phyloP scores from a whole-genome alignment of 2,797 vertebrate species.

The Arctocebus calabarensis region DNA sequence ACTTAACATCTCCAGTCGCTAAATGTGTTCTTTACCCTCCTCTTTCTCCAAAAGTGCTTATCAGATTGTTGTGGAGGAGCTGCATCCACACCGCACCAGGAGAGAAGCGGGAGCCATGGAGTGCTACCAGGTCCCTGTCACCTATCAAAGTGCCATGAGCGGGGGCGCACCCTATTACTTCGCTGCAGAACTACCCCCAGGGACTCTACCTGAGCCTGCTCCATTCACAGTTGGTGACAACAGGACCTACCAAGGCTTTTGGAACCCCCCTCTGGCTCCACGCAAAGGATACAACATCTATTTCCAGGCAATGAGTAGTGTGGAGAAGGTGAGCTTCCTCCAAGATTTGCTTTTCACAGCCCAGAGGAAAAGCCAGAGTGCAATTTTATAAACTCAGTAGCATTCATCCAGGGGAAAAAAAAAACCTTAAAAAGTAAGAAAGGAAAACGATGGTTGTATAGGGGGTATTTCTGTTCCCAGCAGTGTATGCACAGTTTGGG shows the following conservation, averaged over 20 bases:
- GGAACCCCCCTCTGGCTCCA: slow-evolving; percentile 97
- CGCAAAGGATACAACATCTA: slow-evolving; percentile 99
- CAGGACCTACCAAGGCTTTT: slow-evolving; percentile 97
- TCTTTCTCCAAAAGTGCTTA: slow-evolving; percentile 91
- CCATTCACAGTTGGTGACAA: slow-evolving; percentile 99
- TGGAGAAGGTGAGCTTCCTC: slow-evolving; percentile 93
- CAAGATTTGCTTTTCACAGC: background rate
- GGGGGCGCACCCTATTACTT: slow-evolving; percentile 96
- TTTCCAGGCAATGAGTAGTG: slow-evolving; percentile 99
- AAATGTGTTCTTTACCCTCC: background rate
- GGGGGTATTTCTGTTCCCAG: slow-evolving; percentile 20
- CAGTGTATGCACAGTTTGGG: background rate
- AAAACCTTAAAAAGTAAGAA: background rate
- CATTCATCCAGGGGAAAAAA: background rate
- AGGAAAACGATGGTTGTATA: background rate
- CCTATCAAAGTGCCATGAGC: slow-evolving; percentile 93
- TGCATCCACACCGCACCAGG: slow-evolving; percentile 94
- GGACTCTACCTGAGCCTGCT: slow-evolving; percentile 94
- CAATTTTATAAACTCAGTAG: background rate
- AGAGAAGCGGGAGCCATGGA: slow-evolving; percentile 93
- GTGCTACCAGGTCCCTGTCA: slow-evolving; percentile 95
- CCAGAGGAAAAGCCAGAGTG: background rate
- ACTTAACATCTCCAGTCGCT: background rate
- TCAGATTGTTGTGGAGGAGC: slow-evolving; percentile 97
- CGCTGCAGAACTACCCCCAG: slow-evolving; percentile 96